Evolutionary conservation across 2,113 vertebrate species (phyloP), one percentile per base, ranked within the genome.

Genomic region (Ammodytes marinus): DNA sequence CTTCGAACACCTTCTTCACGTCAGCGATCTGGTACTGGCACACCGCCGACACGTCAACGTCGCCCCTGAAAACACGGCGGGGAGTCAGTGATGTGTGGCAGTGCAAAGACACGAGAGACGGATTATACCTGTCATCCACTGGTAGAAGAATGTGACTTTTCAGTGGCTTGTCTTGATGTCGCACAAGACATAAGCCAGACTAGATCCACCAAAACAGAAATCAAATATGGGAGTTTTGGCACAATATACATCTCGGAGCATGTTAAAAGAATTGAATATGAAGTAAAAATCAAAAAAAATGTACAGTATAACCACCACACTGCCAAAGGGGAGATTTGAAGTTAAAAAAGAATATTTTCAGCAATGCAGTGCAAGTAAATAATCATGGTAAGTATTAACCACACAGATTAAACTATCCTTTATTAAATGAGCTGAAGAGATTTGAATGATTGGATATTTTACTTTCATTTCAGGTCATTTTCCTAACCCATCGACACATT

Each of bases 1-100:
- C 97, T 49, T 99, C 96, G 0, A 99, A 99, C 4, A 97, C 97
- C 27, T 92, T 95, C 83, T 96, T 97, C 90, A 99, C 96, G 12
- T 97, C 96, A 27, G 89, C 80, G 66, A 99, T 91, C 89, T 95
- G 95, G 89, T 98, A 99, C 74, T 96, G 97, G 75, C 98, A 99
- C 69, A 99, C 90, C 0, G 97, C 98, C 0, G 98, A 99, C 52
- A 99, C 95, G 0, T 97, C 96, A 88, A 97, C 95, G 0, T 98
- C 97, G 0, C 97, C 97, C 98, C 98, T 99, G 94, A n/a, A 63
- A 86, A 86, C 39, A 80, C 11, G 57, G 71, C 5, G 8, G 45
- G 10, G 45, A 79, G 68, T 92, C 46, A 83, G 79, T 37, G 61
- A 68, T 69, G 82, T 71, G 74, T 46, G 67, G 74, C 69, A 46